Percentiles rank a stretch among this genome's conserved stretches.
Conservation (phyloP, 2,113 vertebrate species). For the Abramis brama region DNA sequence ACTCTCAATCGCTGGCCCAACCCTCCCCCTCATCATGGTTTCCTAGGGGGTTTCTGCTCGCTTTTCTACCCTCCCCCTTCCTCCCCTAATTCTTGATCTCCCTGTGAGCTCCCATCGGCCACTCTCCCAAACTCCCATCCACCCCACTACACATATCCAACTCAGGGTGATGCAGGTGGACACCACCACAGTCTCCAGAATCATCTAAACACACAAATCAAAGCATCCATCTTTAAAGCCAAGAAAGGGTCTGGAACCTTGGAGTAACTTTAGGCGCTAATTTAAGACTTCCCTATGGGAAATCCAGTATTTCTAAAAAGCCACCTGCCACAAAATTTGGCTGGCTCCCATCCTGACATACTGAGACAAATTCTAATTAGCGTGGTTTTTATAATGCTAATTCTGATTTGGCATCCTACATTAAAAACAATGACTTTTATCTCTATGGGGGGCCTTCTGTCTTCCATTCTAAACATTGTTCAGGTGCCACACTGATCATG, state of each 20-base stretch:
- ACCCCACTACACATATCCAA: not conserved
- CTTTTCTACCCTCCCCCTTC: not conserved
- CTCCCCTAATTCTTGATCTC: constrained; percentile 4
- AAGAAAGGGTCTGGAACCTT: not conserved
- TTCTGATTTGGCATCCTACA: constrained; percentile 11
- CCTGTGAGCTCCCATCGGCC: not conserved
- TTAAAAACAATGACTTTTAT: constrained; percentile 35
- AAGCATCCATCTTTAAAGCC: not conserved
- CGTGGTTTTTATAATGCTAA: not conserved
- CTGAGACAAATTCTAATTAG: constrained; percentile 22
- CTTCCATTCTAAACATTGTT: constrained; percentile 41
- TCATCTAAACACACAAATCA: not conserved
- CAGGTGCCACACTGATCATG: constrained; percentile 34
- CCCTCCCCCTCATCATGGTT: not conserved
- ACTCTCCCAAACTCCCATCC: not conserved
- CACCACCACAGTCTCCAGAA: not conserved
- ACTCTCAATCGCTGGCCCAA: not conserved
- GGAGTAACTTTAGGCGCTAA: not conserved
- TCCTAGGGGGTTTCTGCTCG: not conserved
- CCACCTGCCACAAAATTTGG: not conserved
- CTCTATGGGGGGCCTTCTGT: constrained; percentile 20
- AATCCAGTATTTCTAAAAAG: not conserved
- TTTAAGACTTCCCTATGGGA: not conserved
- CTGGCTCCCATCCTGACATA: not conserved
- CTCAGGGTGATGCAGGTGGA: not conserved